phyloP scores from a whole-genome alignment of 2,113 vertebrate species.

The Herpailurus yagouaroundi region DNA sequence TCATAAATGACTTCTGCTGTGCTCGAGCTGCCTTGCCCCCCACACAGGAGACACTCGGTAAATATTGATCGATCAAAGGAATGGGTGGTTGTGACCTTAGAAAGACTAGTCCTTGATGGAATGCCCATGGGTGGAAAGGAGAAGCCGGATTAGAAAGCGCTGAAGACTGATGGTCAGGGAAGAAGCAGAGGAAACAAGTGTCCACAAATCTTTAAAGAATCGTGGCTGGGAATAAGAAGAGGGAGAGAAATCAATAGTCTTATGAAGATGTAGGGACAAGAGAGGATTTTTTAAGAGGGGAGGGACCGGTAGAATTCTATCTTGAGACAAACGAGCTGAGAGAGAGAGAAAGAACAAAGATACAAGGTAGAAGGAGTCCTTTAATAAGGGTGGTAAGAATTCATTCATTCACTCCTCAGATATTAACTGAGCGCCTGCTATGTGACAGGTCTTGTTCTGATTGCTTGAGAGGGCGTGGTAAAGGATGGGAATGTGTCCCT shows the following conservation, averaged over 20 bases:
- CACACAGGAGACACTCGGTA: not conserved
- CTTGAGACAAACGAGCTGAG: not conserved
- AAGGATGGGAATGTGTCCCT: not conserved
- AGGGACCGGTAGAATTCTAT: not conserved
- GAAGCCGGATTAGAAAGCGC: not conserved
- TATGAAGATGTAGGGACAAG: not conserved
- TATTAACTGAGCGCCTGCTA: not conserved
- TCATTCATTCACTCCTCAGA: not conserved
- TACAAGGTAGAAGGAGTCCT: not conserved
- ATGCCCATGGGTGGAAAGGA: not conserved
- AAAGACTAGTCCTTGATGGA: not conserved
- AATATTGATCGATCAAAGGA: not conserved
- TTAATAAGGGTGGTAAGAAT: not conserved
- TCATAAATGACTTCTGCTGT: not conserved
- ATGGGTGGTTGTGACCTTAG: not conserved
- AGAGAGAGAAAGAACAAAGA: not conserved
- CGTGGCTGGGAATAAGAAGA: not conserved
- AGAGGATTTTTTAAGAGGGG: not conserved
- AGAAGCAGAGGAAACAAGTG: not conserved
- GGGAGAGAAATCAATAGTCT: not conserved
- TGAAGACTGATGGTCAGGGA: not conserved
- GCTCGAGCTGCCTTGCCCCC: not conserved
- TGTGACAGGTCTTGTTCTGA: not conserved
- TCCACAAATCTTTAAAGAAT: not conserved
- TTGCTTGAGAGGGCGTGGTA: not conserved